phyloP scores from a whole-genome alignment of 2,113 vertebrate genomes.

The Merops nubicus region DNA sequence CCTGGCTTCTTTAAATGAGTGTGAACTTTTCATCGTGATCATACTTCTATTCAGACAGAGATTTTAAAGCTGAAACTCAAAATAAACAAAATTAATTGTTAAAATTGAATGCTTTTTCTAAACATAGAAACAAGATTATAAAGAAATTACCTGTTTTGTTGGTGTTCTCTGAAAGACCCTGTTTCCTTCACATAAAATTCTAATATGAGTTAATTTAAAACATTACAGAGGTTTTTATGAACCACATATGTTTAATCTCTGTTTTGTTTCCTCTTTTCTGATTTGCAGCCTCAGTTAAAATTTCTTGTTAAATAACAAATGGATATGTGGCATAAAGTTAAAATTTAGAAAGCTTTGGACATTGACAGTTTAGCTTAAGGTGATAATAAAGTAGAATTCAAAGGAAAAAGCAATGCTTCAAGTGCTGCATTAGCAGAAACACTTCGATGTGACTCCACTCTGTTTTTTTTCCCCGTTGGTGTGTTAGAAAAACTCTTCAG shows the following conservation, averaged over 20 bases:
- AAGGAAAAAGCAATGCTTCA: background rate
- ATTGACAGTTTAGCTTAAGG: background rate
- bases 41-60: background rate
- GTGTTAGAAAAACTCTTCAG: background rate
- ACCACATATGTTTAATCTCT: background rate
- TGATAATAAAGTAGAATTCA: background rate
- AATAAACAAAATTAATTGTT: background rate
- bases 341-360: background rate
- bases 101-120: background rate
- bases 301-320: background rate
- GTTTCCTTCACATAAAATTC: background rate
- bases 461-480: background rate
- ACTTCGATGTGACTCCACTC: background rate
- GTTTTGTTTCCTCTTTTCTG: background rate
- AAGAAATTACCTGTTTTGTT: too few relatives aligned
- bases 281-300: background rate
- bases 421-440: background rate
- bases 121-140: rapidly evolving
- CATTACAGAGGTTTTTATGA: background rate
- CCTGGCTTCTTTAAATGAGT: background rate
- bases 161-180: background rate
- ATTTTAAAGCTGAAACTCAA: background rate
- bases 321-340: background rate
- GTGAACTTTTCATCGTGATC: rapidly evolving
- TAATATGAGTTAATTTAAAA: background rate